Percentiles rank a stretch among this genome's conserved stretches.
These are phyloP conservation scores for Medauroidea extradentata DNA, from an alignment of 1,140 invertebrate species.

Conservation along the genomic window DNA sequence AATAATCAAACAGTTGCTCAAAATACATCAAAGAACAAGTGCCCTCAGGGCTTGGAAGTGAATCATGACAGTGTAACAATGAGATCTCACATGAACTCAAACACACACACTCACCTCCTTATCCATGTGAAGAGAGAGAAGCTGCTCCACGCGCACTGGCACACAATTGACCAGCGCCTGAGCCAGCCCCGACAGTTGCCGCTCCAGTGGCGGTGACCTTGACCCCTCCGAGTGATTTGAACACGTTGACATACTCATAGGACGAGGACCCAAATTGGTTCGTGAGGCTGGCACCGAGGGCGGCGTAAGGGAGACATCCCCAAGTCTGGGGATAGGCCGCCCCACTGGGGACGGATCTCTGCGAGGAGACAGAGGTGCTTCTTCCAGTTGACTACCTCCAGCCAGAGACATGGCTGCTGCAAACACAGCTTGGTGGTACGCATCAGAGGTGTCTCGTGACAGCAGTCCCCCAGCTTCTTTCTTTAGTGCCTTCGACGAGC, in stretches of 20 bases:
- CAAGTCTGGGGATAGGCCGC: constrained; percentile 33
- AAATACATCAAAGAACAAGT: too few relatives aligned
- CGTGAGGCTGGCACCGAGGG: constrained; percentile 12
- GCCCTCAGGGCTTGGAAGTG: too few relatives aligned
- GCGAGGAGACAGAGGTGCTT: constrained; percentile 40
- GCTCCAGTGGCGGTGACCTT: constrained; percentile 19
- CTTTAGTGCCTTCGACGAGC: constrained; percentile 58
- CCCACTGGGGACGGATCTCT: not conserved
- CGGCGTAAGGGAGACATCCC: constrained; percentile 19
- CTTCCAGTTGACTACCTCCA: constrained; percentile 38
- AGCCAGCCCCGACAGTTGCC: constrained; percentile 40
- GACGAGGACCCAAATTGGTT: not conserved
- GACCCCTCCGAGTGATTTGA: constrained; percentile 21
- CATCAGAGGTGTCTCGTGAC: constrained; percentile 28
- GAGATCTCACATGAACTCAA: too few relatives aligned
- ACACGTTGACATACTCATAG: constrained; percentile 17
- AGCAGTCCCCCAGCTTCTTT: constrained; percentile 55
- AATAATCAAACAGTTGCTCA: too few relatives aligned
- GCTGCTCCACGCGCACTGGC: constrained; percentile 48
- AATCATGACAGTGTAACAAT: too few relatives aligned
- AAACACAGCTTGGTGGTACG: constrained; percentile 16
- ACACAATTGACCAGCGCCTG: constrained; percentile 45
- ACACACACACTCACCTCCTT: constrained; percentile 47
- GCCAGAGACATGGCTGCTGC: constrained; percentile 31
- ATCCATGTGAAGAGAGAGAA: constrained; percentile 44